These are phyloP conservation scores for Muscina levida DNA, from an alignment of 2,888 invertebrate species.

Conservation along the genomic window DNA sequence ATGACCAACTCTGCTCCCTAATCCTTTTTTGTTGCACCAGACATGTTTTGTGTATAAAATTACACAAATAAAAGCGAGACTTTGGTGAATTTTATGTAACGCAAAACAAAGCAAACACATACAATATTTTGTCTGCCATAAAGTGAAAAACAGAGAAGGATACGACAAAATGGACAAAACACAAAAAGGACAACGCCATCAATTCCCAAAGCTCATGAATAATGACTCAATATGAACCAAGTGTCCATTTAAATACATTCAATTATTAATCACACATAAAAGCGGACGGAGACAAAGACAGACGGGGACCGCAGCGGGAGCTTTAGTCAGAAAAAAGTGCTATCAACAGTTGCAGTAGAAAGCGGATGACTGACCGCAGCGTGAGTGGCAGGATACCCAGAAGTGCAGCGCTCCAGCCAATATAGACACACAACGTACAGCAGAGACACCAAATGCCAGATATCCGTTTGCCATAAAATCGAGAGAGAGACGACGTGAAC, in stretches of 20 bases:
- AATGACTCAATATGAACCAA: slow-evolving; percentile 63
- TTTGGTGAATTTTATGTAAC: slow-evolving; percentile 8
- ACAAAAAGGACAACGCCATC: slow-evolving; percentile 6
- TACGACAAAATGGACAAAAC: no score
- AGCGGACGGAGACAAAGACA: slow-evolving; percentile 10
- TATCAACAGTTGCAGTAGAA: no score
- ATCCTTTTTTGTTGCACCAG: slow-evolving; percentile 57
- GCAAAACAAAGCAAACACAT: slow-evolving; percentile 47
- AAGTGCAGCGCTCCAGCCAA: neutral
- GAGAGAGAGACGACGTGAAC: slow-evolving; percentile 19
- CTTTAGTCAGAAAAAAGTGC: slow-evolving; percentile 6
- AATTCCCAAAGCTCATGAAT: slow-evolving; percentile 65
- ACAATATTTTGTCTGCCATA: slow-evolving; percentile 41
- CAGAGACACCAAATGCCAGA: slow-evolving; percentile 45
- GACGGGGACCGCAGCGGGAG: neutral
- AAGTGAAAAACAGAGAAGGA: slow-evolving; percentile 35
- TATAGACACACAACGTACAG: neutral
- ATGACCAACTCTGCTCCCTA: slow-evolving; percentile 35
- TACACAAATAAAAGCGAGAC: slow-evolving; percentile 30
- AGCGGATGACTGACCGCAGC: no score
- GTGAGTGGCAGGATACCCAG: slow-evolving; percentile 47
- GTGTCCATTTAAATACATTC: slow-evolving; percentile 66
- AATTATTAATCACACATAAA: slow-evolving; percentile 63
- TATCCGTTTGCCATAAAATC: slow-evolving; percentile 47
- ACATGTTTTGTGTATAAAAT: slow-evolving; percentile 50